Evolutionary conservation across 2,888 invertebrate species (phyloP).

Genomic region (Phania funesta): DNA sequence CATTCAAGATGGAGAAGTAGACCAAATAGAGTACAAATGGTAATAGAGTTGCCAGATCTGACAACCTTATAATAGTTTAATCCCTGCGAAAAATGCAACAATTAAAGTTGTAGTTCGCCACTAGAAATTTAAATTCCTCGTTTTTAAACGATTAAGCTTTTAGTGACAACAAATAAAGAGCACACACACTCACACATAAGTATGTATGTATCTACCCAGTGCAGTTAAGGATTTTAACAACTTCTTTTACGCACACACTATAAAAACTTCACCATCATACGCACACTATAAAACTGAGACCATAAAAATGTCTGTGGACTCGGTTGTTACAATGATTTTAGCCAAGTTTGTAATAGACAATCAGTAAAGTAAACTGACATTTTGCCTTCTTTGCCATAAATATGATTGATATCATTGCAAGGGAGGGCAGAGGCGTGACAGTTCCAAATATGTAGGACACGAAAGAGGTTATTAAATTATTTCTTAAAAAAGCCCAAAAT

Average conservation of each 20-base stretch:
- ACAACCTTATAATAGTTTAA: no score
- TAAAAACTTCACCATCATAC: background rate
- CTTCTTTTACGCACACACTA: constrained; percentile 13
- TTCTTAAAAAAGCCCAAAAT: no score
- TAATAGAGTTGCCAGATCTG: no score
- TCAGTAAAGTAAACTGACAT: constrained; percentile 40
- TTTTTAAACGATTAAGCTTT: constrained; percentile 26
- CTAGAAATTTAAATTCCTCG: no score
- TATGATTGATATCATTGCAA: constrained; percentile 75
- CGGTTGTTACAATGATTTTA: constrained; percentile 7
- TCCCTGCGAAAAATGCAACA: no score
- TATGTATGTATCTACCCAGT: background rate
- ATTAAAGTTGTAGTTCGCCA: no score
- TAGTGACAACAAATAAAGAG: background rate
- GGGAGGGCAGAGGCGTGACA: background rate
- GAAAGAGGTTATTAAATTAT: background rate
- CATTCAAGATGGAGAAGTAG: no score
- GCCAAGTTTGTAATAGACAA: constrained; percentile 46
- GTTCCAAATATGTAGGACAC: no score
- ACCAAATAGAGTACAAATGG: no score
- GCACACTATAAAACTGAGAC: background rate
- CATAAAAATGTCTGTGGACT: constrained; percentile 8
- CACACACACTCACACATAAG: background rate
- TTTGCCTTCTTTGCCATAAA: constrained; percentile 68
- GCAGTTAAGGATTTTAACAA: constrained; percentile 20